Evolutionary conservation across 1,140 invertebrate genomes (phyloP).

Genomic region (Eciton burchellii): DNA sequence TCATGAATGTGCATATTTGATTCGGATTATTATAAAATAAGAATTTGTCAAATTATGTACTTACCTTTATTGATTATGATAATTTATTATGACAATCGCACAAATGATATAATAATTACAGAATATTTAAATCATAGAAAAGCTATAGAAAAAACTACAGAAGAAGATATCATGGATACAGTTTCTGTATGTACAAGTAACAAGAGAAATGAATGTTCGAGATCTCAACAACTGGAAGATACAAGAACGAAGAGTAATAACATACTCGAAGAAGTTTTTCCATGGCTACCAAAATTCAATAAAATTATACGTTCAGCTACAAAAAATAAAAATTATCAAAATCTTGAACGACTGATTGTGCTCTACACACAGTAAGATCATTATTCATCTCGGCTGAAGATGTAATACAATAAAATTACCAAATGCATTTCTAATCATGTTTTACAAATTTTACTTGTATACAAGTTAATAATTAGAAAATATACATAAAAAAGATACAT

Average conservation of each 20-base stretch:
- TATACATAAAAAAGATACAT: not conserved
- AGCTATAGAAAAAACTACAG: conserved; percentile 30
- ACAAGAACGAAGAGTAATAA: conserved; percentile 15
- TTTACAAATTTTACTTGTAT: conserved; percentile 10
- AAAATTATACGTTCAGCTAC: conserved; percentile 68
- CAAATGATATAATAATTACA: conserved; percentile 28
- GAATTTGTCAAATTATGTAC: conserved; percentile 24
- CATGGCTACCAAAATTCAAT: conserved; percentile 76
- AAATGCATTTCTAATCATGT: not conserved
- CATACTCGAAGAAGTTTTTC: conserved; percentile 66
- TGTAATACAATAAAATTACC: conserved; percentile 1
- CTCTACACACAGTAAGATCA: conserved; percentile 75
- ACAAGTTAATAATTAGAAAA: not conserved
- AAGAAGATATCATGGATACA: conserved; percentile 48
- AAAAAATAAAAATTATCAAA: conserved; percentile 69
- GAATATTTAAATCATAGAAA: conserved; percentile 17
- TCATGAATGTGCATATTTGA: conserved; percentile 67
- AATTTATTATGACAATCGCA: not conserved
- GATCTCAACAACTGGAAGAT: conserved; percentile 14
- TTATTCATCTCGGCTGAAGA: conserved; percentile 9
- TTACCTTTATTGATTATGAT: not conserved
- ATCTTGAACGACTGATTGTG: conserved; percentile 71
- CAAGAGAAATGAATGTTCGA: conserved; percentile 12
- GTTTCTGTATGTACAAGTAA: not conserved
- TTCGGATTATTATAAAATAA: conserved; percentile 30